Evolutionary conservation across 1,140 invertebrate genomes (phyloP), one percentile per base, ranked within the genome.

Genomic region (Epicauta chinensis): DNA sequence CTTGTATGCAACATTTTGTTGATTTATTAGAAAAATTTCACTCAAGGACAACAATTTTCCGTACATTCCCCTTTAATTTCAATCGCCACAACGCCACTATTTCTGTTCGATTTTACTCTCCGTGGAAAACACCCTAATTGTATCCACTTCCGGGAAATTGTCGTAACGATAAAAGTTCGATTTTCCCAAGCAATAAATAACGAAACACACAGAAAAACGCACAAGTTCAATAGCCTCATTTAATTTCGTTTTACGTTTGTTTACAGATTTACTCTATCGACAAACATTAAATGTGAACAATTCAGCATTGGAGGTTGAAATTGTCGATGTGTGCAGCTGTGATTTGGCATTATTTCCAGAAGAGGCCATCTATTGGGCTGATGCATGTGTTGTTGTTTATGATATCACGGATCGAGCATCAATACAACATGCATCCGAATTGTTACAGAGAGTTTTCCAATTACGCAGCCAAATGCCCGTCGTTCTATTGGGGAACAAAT

Each of bases 371-470:
- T 77, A 83, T 66, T 87, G 86, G 84, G 83, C 84, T 0, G 86
- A 89, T 65, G 86, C 82, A 3, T 87, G 82, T 64, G 70, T 88
- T 3, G 76, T 89, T n/a, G 83, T 87, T 23, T 90, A 89, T 70
- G 85, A 84, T 54, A 83, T 89, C 49, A 87, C 84, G 3, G 85
- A 87, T 62, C 71, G 79, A 51, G 73, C 74, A 53, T 85, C 82
- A 51, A 86, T 87, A 60, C 73, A 78, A 37, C 83, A 86, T 60
- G 85, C 83, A 2, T 67, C 75, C 2, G 76, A 83, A 62, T 75
- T 81, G 16, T 65, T 86, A 36, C 75, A 77, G 16, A 74, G 76
- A 39, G 72, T 87, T 5, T 72, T 75, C 37, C 78, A 80, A 57
- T 57, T 78, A 13, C 63, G 75, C 9, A 72, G 69, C 10, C 69